These are phyloP conservation scores for Pachyramphus minor DNA, from an alignment of 2,113 vertebrate species.

Conservation along the genomic window DNA sequence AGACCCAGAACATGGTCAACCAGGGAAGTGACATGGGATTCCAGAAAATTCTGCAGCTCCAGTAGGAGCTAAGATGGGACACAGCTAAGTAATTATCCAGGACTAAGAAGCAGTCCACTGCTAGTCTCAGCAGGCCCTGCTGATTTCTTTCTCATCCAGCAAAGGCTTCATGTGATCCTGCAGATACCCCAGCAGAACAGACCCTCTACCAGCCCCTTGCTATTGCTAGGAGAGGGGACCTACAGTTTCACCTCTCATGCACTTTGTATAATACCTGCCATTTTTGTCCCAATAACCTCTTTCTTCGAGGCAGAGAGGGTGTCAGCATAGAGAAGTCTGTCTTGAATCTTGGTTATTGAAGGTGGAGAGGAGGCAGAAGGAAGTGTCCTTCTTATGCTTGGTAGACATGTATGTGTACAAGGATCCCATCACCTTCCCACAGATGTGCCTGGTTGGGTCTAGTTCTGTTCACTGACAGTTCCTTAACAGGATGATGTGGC, in stretches of 20 bases:
- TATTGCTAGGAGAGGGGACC: not conserved
- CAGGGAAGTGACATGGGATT: not conserved
- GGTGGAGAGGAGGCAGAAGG: not conserved
- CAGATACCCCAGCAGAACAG: not conserved
- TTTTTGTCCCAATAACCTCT: not conserved
- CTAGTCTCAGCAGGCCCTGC: not conserved
- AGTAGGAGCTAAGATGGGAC: not conserved
- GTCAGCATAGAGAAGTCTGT: not conserved
- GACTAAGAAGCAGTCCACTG: not conserved
- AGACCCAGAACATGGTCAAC: not conserved
- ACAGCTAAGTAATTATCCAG: not conserved
- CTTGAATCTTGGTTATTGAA: not conserved
- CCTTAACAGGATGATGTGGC: not conserved
- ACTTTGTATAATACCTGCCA: not conserved
- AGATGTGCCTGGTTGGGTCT: not conserved
- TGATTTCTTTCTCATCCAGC: not conserved
- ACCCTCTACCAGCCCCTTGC: not conserved
- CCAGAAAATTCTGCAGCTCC: not conserved
- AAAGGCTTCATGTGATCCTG: not conserved
- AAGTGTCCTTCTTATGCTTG: not conserved
- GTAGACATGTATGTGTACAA: not conserved
- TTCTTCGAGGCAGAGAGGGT: not conserved
- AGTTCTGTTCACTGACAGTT: not conserved
- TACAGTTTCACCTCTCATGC: not conserved
- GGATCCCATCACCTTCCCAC: not conserved